Evolutionary conservation across 1,140 invertebrate species (phyloP).

Genomic region (Nephila pilipes): DNA sequence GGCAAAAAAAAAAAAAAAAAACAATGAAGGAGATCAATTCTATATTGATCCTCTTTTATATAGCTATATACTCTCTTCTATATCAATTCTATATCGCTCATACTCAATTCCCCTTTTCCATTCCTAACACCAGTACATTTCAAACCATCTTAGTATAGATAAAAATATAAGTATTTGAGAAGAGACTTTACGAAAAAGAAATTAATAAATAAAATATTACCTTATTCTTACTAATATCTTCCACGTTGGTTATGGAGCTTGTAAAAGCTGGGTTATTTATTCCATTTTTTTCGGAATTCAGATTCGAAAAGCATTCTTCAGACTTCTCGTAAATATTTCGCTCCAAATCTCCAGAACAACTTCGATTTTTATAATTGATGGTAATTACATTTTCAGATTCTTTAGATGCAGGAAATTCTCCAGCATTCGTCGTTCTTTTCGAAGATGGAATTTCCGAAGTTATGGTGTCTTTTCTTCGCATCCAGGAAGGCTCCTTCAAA

Average conservation of each 20-base stretch:
- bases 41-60: too few species aligned
- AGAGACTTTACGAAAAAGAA: too few species aligned
- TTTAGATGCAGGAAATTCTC: neutral
- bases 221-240: neutral
- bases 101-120: too few species aligned
- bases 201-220: neutral
- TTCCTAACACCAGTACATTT: too few species aligned
- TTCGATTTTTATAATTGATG: neutral
- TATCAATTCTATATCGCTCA: too few species aligned
- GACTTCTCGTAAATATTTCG: neutral
- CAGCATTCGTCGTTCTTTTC: neutral
- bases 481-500: constrained; percentile 84
- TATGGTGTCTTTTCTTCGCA: neutral
- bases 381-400: neutral
- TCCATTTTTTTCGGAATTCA: neutral
- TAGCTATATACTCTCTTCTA: too few species aligned
- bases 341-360: neutral
- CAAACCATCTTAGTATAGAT: too few species aligned
- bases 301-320: neutral
- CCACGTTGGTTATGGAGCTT: neutral
- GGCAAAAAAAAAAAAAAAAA: too few species aligned
- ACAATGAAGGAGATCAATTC: too few species aligned
- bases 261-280: constrained; percentile 22
- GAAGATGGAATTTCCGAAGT: neutral
- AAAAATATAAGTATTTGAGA: too few species aligned